Evolutionary conservation across 2,113 vertebrate species (phyloP), one percentile per base, ranked within the genome.

Genomic region (Oreochromis aureus): DNA sequence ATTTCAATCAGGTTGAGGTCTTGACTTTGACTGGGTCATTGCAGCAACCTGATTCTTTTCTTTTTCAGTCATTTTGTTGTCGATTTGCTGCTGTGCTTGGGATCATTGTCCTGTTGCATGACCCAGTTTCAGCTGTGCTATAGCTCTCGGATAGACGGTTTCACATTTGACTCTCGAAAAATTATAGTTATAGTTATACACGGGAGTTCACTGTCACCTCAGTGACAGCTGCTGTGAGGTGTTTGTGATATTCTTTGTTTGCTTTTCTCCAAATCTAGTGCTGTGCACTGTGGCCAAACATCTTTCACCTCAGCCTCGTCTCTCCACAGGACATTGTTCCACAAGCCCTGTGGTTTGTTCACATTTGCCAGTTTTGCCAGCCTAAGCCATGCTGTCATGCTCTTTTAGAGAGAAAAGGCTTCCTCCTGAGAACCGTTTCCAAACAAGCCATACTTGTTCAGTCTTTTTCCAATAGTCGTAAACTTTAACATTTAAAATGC

Each of bases 1-100:
- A 39, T 66, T 0, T 39, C 61, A 66, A 4, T 44, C n/a, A 0
- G 2, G 36, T 44, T 71, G 66, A 71, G 7, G 13, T 46, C 66
- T 16, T 39, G 0, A 44, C 66, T 71, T 71, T 44, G 66, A 0
- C 2, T 46, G 16, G 15, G 12, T 2, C 39, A 71, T 44, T 44
- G 39, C 66, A 46, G 13, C 2, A 69, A 39, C 4, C 34, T 66
- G 34, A 66, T 0, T 66, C 1, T 39, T 63, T 6, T 61, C 8
- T 39, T 61, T 6, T 8, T 7, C 11, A 66, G 61, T 66, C 39
- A 16, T 44, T 71, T 13, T 71, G 5, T 44, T 71, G 63, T 39
- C 11, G 39, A 7, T 44, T 71, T 10, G n/a, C 66, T 71, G 39
- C 39, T 27, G 39, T 71, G 39, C 0, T 71, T 76, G 44, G 44